Evolutionary conservation across 1,140 invertebrate genomes (phyloP).

Genomic region (Conopomorpha cramerella): DNA sequence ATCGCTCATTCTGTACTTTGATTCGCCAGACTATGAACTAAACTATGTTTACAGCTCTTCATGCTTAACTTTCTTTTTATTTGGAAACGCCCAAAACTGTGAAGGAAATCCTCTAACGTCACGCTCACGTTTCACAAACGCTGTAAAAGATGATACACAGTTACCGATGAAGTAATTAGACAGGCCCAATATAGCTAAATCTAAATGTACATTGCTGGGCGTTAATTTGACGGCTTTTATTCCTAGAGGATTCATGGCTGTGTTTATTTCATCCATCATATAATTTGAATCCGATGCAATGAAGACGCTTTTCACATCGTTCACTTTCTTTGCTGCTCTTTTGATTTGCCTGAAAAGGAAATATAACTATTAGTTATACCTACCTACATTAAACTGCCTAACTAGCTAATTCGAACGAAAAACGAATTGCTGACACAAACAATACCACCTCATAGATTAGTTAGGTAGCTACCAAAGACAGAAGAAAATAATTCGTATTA

Average conservation of each 20-base stretch:
- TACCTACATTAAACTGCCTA: too few relatives aligned
- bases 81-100: conserved; percentile 88
- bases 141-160: conserved; percentile 94
- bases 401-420: too few relatives aligned
- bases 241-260: conserved; percentile 73
- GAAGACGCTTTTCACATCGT: conserved; percentile 78
- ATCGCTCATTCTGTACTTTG: too few relatives aligned
- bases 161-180: conserved; percentile 96
- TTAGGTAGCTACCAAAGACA: too few relatives aligned
- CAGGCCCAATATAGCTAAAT: conserved; percentile 86
- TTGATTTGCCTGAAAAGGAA: conserved; percentile 73
- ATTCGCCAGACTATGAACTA: too few relatives aligned
- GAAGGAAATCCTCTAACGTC: conserved; percentile 81
- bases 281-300: conserved; percentile 91
- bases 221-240: conserved; percentile 70
- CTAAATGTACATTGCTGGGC: conserved; percentile 79
- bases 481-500: too few relatives aligned
- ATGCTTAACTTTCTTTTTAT: conserved; percentile 60
- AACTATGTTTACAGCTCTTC: conserved; percentile 66
- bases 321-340: conserved; percentile 31
- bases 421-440: too few relatives aligned
- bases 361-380: too few relatives aligned
- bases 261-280: conserved; percentile 82
- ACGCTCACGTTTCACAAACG: conserved; percentile 90
- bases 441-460: too few relatives aligned